Conservation (phyloP, 2,797 vertebrate genomes). For the Salmo trutta region DNA sequence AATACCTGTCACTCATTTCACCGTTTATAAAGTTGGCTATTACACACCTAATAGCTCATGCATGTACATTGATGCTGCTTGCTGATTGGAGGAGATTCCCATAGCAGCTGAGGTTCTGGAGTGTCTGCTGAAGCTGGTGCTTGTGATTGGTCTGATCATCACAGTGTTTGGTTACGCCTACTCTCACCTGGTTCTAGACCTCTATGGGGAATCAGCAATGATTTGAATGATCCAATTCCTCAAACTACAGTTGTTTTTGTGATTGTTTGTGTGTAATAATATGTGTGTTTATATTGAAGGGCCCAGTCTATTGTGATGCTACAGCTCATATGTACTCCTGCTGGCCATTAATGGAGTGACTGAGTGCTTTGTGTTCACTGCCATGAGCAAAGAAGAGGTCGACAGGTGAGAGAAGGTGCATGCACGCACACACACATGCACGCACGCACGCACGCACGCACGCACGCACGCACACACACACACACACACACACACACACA, state of each 20-base stretch:
- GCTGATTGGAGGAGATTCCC: conserved; percentile 81
- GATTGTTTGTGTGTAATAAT: neutral
- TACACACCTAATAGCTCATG: neutral
- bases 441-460: too few relatives aligned
- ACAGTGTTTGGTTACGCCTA: conserved; percentile 91
- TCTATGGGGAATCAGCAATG: conserved; percentile 84
- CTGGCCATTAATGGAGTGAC: conserved; percentile 93
- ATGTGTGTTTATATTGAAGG: conserved; percentile 70
- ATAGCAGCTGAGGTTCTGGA: conserved; percentile 87
- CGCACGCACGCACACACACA: too few relatives aligned
- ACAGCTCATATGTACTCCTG: conserved; percentile 90
- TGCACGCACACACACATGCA: too few relatives aligned
- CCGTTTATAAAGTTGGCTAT: conserved; percentile 54
- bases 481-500: conserved; percentile 13
- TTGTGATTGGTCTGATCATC: conserved; percentile 90
- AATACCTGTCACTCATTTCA: conserved; percentile 81
- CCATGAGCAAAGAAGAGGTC: conserved; percentile 93
- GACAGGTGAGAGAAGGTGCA: conserved; percentile 80
- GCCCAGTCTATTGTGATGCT: conserved; percentile 85
- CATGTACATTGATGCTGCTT: neutral
- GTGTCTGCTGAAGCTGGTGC: conserved; percentile 89
- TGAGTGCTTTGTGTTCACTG: conserved; percentile 93
- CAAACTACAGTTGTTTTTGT: neutral
- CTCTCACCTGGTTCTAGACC: conserved; percentile 90
- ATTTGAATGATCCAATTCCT: neutral